A percentile compares a stretch with the other conserved stretches of the same genome.
Conservation (phyloP, 2,797 vertebrate species). For the Myoxocephalus aenaeus region DNA sequence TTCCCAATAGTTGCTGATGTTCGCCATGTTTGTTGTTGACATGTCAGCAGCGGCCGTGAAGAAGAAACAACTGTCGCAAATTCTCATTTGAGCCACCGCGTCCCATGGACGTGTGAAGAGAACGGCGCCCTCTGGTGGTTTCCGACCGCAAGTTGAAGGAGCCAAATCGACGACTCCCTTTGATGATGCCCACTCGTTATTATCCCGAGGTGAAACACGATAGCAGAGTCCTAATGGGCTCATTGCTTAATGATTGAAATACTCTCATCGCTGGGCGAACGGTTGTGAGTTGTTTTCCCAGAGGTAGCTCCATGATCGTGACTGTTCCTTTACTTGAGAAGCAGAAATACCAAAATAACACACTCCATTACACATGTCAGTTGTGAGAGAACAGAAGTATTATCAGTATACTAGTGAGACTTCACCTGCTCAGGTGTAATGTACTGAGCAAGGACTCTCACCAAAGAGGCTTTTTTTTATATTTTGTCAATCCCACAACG, state of each 20-base stretch:
- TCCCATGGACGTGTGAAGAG: neutral
- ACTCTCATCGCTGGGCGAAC: neutral
- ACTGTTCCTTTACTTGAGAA: neutral
- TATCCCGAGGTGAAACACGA: constrained; percentile 4
- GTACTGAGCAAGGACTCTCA: neutral
- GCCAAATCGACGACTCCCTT: neutral
- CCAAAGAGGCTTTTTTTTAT: neutral
- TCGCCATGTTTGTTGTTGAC: constrained; percentile 90
- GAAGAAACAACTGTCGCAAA: constrained; percentile 55
- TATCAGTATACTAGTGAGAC: neutral
- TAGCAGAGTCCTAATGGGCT: neutral
- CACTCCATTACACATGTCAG: neutral
- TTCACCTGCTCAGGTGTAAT: neutral
- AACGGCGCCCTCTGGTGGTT: constrained; percentile 39
- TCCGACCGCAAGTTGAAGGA: neutral
- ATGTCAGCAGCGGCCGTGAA: constrained; percentile 81
- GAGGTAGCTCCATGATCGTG: neutral
- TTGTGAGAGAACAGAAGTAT: neutral
- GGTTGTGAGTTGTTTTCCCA: neutral
- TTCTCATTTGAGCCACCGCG: neutral
- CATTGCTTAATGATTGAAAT: constrained; percentile 6
- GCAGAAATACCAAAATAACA: neutral
- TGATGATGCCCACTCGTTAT: neutral
- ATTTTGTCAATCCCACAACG: neutral
- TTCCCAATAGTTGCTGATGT: constrained; percentile 90